phyloP scores from a whole-genome alignment of 2,113 vertebrate species.

The Prunella himalayana region DNA sequence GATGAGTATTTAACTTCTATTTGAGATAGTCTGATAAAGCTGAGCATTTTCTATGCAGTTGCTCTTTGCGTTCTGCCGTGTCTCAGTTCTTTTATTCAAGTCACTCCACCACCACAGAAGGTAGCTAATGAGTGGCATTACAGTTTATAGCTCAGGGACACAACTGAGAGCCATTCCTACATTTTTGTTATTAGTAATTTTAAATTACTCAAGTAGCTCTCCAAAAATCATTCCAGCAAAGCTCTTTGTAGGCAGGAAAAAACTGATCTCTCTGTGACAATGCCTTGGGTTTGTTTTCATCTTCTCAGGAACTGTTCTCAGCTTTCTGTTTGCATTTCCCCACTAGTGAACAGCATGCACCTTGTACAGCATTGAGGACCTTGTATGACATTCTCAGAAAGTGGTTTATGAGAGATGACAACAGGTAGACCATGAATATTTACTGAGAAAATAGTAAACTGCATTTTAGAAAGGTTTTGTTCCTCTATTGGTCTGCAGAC shows the following conservation, averaged over 20 bases:
- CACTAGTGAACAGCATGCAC: background rate
- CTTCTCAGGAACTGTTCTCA: background rate
- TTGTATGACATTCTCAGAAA: background rate
- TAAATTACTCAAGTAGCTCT: background rate
- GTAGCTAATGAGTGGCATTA: background rate
- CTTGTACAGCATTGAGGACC: background rate
- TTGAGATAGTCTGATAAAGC: background rate
- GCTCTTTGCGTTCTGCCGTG: background rate
- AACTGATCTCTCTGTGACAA: background rate
- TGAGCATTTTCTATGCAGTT: background rate
- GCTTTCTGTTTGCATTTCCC: background rate
- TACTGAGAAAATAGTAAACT: background rate
- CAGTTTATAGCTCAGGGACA: background rate
- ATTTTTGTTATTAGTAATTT: background rate
- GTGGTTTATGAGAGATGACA: background rate
- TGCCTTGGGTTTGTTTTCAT: background rate
- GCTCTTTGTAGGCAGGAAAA: background rate
- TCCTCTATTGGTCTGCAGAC: background rate
- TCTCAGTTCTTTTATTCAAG: background rate
- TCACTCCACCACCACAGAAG: background rate
- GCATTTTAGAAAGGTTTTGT: background rate
- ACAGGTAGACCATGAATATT: background rate
- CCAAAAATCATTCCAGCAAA: background rate
- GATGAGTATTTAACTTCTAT: background rate
- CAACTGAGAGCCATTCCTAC: background rate